Evolutionary conservation across 2,113 vertebrate species (phyloP).

Genomic region (Oxygymnocypris stewartii): DNA sequence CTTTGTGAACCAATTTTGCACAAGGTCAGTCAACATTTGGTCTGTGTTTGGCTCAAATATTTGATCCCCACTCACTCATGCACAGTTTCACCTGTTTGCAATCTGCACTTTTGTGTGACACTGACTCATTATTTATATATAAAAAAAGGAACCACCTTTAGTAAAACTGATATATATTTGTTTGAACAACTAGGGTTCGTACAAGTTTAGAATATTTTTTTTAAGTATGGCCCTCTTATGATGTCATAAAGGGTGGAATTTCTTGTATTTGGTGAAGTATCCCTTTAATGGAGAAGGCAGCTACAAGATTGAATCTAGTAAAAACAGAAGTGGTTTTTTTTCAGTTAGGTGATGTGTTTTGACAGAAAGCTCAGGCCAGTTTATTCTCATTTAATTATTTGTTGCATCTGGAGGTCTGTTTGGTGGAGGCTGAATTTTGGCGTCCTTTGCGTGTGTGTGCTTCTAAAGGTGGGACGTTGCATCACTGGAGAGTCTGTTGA

Average conservation of each 20-base stretch:
- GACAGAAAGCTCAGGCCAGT: background rate
- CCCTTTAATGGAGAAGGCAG: background rate
- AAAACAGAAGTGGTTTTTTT: slow-evolving; percentile 28
- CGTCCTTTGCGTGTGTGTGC: slow-evolving; percentile 53
- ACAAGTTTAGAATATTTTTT: no score
- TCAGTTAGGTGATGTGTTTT: slow-evolving; percentile 1
- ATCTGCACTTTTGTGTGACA: slow-evolving; percentile 5
- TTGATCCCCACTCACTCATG: slow-evolving; percentile 1
- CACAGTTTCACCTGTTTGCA: background rate
- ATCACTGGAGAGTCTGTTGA: slow-evolving; percentile 63
- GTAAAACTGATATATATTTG: background rate
- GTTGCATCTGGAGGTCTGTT: slow-evolving; percentile 1
- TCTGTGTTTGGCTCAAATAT: background rate
- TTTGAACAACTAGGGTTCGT: no score
- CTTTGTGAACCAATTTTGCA: slow-evolving; percentile 5
- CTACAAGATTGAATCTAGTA: background rate
- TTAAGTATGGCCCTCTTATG: no score
- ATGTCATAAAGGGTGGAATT: no score
- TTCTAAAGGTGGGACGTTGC: slow-evolving; percentile 70
- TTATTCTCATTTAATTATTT: slow-evolving; percentile 13
- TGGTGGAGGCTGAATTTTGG: slow-evolving; percentile 44
- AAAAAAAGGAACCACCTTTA: background rate
- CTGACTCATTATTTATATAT: background rate
- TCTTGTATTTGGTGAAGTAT: no score
- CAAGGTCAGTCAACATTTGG: slow-evolving; percentile 22